Conservation (phyloP, 2,797 vertebrate species). For the Rallus crepitans region DNA sequence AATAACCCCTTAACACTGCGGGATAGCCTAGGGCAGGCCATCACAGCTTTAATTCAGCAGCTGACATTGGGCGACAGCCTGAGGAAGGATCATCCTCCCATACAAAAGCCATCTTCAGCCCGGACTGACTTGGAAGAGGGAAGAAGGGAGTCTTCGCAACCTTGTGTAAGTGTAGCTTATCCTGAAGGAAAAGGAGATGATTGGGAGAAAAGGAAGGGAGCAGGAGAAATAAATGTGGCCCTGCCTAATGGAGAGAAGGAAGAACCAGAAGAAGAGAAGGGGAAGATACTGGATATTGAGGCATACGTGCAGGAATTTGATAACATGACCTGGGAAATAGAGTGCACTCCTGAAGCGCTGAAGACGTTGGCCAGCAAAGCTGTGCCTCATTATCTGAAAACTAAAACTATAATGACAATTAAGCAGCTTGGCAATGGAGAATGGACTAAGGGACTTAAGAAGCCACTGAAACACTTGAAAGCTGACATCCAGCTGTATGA, state of each 20-base stretch:
- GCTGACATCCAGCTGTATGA: constrained; percentile 82
- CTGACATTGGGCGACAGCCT: constrained; percentile 6
- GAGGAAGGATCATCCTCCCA: constrained; percentile 15
- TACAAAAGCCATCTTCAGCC: not conserved
- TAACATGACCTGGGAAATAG: constrained; percentile 87
- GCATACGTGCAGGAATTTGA: constrained; percentile 78
- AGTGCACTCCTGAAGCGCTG: constrained; percentile 81
- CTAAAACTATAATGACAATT: constrained; percentile 78
- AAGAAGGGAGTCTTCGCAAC: not conserved
- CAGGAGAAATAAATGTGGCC: not conserved
- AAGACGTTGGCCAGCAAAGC: constrained; percentile 80
- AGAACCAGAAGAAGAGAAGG: constrained; percentile 22
- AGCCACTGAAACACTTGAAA: constrained; percentile 79
- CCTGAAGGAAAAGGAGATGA: not conserved
- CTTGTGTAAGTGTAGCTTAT: not conserved
- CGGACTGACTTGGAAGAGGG: not conserved
- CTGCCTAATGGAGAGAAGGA: not conserved
- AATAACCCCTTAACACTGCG: constrained; percentile 54
- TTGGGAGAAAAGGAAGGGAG: not conserved
- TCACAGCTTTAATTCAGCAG: constrained; percentile 76
- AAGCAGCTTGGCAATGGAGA: constrained; percentile 83
- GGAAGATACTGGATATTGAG: constrained; percentile 48
- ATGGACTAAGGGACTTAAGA: constrained; percentile 79
- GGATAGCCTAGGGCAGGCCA: constrained; percentile 73
- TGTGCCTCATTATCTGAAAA: constrained; percentile 77